Evolutionary conservation across 2,113 vertebrate species (phyloP).

Genomic region (Ictalurus punctatus): DNA sequence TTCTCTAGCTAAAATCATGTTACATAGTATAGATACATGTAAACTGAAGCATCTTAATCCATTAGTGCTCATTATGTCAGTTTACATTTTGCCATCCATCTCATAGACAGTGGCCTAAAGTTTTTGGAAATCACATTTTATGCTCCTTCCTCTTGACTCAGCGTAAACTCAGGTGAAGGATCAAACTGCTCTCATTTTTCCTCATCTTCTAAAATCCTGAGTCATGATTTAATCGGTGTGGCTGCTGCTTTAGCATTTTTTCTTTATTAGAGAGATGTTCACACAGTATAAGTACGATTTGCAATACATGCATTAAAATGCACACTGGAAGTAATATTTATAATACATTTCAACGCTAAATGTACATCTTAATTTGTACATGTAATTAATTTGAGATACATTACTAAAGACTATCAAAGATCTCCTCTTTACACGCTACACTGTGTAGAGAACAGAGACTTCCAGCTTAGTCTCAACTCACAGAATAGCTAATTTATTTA

Average conservation of each 20-base stretch:
- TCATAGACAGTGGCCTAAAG: constrained; percentile 7
- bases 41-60: constrained; percentile 6
- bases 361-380: neutral
- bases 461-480: neutral
- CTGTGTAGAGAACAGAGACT: neutral
- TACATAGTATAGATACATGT: neutral
- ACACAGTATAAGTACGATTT: neutral
- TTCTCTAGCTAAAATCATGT: neutral
- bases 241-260: neutral
- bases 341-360: neutral
- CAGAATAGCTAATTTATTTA: neutral
- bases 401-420: neutral
- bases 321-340: neutral
- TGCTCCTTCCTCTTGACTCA: neutral
- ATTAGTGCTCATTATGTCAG: constrained; percentile 1
- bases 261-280: neutral
- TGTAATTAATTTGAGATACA: neutral
- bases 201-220: constrained; percentile 6
- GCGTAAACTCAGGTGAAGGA: neutral
- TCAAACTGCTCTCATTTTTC: constrained; percentile 6
- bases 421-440: neutral
- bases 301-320: neutral
- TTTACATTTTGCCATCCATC: neutral
- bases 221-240: neutral
- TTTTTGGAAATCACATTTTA: neutral